These are phyloP conservation scores for Halcyon malimbica DNA, from an alignment of 2,113 vertebrate species.

Conservation along the genomic window DNA sequence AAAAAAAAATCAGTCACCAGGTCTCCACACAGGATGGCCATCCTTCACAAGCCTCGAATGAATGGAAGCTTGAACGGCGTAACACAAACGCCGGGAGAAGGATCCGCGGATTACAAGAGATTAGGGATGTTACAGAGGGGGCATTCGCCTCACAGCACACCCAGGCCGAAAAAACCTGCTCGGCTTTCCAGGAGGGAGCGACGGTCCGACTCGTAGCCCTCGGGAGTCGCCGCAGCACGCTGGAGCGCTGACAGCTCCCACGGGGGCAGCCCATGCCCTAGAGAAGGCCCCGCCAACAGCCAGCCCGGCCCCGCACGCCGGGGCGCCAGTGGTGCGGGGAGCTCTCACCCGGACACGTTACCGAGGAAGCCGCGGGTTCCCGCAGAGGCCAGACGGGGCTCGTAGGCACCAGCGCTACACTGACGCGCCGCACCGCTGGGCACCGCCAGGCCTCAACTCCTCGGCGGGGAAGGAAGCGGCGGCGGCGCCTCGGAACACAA, in stretches of 20 bases:
- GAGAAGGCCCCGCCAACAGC: not conserved
- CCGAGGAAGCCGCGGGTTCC: not conserved
- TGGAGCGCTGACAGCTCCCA: too few relatives aligned
- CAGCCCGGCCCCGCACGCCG: not conserved
- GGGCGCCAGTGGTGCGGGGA: too few relatives aligned
- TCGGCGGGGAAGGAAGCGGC: not conserved
- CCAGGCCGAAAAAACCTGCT: not conserved
- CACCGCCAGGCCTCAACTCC: not conserved
- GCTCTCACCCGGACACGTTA: not conserved
- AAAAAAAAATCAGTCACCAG: not conserved
- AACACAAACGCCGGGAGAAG: not conserved
- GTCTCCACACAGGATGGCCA: not conserved
- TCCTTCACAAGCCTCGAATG: not conserved
- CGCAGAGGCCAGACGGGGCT: not conserved
- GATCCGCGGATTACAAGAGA: not conserved
- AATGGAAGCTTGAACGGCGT: not conserved
- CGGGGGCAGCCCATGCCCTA: not conserved
- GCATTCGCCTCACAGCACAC: not conserved
- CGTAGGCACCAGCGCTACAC: not conserved
- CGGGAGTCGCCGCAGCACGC: too few relatives aligned
- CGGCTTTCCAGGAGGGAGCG: not conserved
- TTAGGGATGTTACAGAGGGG: not conserved
- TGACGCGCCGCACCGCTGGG: not conserved
- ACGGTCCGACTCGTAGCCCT: not conserved
- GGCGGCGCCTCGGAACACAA: not conserved